Conservation (phyloP, 2,113 vertebrate genomes). For the Oreochromis tanganicae region DNA sequence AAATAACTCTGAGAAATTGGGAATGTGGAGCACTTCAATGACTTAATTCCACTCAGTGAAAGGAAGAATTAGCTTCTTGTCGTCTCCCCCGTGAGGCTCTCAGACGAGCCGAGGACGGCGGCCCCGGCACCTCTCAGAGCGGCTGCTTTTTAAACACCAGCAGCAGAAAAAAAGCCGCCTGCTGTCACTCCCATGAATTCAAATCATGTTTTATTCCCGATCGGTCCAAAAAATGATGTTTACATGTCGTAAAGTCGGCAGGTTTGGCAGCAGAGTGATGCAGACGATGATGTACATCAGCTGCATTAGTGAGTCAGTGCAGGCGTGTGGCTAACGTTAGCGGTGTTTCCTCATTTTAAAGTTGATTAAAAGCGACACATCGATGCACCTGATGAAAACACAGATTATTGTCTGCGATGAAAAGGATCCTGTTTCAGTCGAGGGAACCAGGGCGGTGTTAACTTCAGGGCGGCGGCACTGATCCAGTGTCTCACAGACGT, state of each 20-base stretch:
- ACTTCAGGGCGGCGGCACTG: background rate
- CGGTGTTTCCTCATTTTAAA: background rate
- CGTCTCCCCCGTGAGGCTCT: background rate
- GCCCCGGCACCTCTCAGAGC: background rate
- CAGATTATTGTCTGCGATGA: background rate
- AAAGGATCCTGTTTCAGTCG: background rate
- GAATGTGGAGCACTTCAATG: slow-evolving; percentile 46
- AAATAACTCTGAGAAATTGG: slow-evolving; percentile 27
- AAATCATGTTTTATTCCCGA: background rate
- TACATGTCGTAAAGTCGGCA: background rate
- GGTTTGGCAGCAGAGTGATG: background rate
- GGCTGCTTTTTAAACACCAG: background rate
- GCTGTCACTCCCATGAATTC: too few relatives aligned
- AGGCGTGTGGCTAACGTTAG: background rate
- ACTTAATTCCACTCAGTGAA: slow-evolving; percentile 8
- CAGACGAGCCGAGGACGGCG: background rate
- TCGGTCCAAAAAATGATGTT: background rate
- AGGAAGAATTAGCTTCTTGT: slow-evolving; percentile 19
- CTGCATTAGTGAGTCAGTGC: background rate
- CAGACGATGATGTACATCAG: background rate
- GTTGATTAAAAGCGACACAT: background rate
- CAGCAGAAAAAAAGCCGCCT: background rate
- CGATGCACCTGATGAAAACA: background rate
- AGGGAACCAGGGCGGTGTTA: background rate
- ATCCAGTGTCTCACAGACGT: fast-evolving